Evolutionary conservation across 2,888 invertebrate genomes (phyloP).

Genomic region (Theretra japonica): DNA sequence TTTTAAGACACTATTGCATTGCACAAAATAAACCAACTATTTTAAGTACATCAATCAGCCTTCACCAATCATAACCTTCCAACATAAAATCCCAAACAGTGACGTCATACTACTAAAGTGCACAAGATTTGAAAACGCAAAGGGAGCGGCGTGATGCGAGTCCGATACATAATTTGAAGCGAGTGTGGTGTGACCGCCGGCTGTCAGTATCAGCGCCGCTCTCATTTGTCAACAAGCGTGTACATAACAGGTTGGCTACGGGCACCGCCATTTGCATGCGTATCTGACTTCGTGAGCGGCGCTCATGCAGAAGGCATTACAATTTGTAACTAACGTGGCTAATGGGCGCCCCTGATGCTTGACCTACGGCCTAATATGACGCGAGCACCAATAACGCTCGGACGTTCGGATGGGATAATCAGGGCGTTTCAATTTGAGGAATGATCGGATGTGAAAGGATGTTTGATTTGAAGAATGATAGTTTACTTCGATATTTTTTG

Average conservation of each 20-base stretch:
- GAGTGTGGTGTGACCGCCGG: constrained; percentile 45
- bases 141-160: constrained; percentile 37
- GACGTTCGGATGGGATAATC: constrained; percentile 2
- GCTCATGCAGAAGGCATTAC: constrained; percentile 42
- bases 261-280: constrained; percentile 47
- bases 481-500: neutral
- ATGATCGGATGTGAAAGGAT: constrained; percentile 12
- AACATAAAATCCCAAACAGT: neutral
- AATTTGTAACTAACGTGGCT: constrained; percentile 45
- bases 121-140: neutral
- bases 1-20: too few species aligned
- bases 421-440: neutral
- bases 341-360: constrained; percentile 34
- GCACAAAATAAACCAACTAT: too few species aligned
- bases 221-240: constrained; percentile 65
- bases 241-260: constrained; percentile 54
- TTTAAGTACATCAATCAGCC: too few species aligned
- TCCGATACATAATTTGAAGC: constrained; percentile 58
- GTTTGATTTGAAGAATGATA: constrained; percentile 6
- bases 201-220: constrained; percentile 58
- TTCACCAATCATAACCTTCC: neutral
- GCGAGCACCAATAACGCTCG: constrained; percentile 32
- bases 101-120: neutral
- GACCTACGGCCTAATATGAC: constrained; percentile 32
- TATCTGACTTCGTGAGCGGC: constrained; percentile 40